phyloP scores from a whole-genome alignment of 2,113 vertebrate genomes.

The Pongo pygmaeus region DNA sequence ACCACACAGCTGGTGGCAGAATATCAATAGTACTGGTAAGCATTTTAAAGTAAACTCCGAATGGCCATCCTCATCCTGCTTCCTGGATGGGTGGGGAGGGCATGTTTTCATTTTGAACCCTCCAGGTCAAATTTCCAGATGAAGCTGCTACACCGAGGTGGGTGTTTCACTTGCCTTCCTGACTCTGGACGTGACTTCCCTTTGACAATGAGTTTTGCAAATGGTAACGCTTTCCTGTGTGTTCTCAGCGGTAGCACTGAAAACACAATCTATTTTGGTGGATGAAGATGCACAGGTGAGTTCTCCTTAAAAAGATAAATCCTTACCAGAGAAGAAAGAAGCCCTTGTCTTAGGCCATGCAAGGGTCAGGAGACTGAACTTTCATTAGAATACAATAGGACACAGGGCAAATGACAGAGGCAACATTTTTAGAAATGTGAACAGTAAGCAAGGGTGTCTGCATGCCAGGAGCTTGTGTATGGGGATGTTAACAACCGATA shows the following conservation, averaged over 20 bases:
- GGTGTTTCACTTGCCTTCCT: neutral
- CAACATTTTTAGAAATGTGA: neutral
- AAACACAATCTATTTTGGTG: neutral
- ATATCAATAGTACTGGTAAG: neutral
- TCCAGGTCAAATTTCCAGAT: neutral
- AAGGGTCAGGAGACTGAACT: neutral
- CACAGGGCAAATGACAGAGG: neutral
- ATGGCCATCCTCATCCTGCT: neutral
- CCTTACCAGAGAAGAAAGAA: neutral
- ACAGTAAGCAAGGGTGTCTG: neutral
- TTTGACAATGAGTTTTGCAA: conserved; percentile 24
- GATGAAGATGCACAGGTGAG: neutral
- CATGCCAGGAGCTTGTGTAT: neutral
- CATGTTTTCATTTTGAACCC: neutral
- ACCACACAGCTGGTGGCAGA: neutral
- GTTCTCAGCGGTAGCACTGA: neutral
- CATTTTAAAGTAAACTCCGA: neutral
- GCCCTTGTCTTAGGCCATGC: neutral
- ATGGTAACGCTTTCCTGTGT: neutral
- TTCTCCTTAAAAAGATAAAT: neutral
- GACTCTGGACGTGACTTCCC: conserved; percentile 30
- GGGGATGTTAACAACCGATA: neutral
- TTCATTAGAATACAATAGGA: neutral
- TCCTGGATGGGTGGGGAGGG: neutral
- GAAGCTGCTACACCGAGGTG: neutral